Conservation (phyloP, 1,140 invertebrate genomes). For the Antheraea mylitta region DNA sequence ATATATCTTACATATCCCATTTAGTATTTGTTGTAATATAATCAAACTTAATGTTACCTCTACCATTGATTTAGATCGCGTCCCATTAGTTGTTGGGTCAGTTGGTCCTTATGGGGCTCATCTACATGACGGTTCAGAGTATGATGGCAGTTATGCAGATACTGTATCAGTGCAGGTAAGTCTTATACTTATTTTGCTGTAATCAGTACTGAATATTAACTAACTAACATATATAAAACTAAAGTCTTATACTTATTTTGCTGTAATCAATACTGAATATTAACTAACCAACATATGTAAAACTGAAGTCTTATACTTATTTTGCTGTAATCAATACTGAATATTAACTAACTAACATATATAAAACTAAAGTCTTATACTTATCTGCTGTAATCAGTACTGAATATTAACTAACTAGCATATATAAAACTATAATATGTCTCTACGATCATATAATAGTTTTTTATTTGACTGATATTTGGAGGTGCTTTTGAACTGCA, state of each 20-base stretch:
- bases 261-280: background rate
- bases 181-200: background rate
- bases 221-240: no score
- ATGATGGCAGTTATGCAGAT: conserved; percentile 90
- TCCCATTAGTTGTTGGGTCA: conserved; percentile 87
- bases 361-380: no score
- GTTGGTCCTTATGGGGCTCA: conserved; percentile 95
- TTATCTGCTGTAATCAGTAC: background rate
- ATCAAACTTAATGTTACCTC: no score
- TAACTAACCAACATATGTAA: no score
- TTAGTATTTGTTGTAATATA: no score
- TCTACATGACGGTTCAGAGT: conserved; percentile 94
- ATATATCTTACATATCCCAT: background rate
- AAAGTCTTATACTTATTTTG: conserved; percentile 14
- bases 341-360: no score
- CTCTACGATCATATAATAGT: no score
- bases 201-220: background rate
- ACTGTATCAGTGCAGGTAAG: conserved; percentile 80
- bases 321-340: background rate
- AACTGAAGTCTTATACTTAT: conserved; percentile 20
- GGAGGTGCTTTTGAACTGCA: no score
- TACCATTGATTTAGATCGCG: conserved; percentile 45
- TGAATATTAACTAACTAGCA: no score
- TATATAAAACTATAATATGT: no score
- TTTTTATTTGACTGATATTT: no score